Conservation (phyloP, 1,140 invertebrate genomes). For the Eriosoma lanigerum region DNA sequence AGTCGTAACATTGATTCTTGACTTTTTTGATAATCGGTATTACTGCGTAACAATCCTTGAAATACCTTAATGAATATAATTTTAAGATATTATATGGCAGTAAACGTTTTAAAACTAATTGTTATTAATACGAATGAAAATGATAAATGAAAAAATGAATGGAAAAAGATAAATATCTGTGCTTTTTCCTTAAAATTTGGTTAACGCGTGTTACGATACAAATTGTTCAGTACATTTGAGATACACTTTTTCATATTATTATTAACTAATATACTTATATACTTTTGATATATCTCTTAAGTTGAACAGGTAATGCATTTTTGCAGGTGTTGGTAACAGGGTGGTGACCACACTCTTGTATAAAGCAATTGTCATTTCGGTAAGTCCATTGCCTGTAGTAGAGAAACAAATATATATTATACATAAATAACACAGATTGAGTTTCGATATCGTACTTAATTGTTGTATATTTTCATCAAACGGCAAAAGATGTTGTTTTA, state of each 20-base stretch:
- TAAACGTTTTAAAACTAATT: no score
- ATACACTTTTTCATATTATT: no score
- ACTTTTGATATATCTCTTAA: slow-evolving; percentile 82
- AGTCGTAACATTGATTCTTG: slow-evolving; percentile 68
- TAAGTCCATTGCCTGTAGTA: slow-evolving; percentile 54
- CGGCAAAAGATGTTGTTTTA: slow-evolving; percentile 67
- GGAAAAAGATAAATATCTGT: no score
- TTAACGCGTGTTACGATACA: no score
- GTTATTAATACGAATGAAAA: no score
- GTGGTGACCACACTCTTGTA: slow-evolving; percentile 71
- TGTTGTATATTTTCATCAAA: background rate
- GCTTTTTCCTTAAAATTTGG: no score
- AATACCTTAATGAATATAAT: slow-evolving; percentile 63
- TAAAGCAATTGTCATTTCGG: slow-evolving; percentile 71
- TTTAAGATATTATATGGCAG: no score
- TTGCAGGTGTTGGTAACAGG: slow-evolving; percentile 81
- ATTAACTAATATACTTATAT: no score
- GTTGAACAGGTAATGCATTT: slow-evolving; percentile 88
- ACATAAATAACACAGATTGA: no score
- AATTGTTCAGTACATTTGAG: no score
- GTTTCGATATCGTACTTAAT: background rate
- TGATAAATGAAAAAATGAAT: no score
- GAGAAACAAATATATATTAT: background rate
- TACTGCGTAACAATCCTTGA: slow-evolving; percentile 74
- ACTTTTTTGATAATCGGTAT: slow-evolving; percentile 61